Evolutionary conservation across 2,113 vertebrate genomes (phyloP), one percentile per base, ranked within the genome.

Genomic region (Semnopithecus entellus): DNA sequence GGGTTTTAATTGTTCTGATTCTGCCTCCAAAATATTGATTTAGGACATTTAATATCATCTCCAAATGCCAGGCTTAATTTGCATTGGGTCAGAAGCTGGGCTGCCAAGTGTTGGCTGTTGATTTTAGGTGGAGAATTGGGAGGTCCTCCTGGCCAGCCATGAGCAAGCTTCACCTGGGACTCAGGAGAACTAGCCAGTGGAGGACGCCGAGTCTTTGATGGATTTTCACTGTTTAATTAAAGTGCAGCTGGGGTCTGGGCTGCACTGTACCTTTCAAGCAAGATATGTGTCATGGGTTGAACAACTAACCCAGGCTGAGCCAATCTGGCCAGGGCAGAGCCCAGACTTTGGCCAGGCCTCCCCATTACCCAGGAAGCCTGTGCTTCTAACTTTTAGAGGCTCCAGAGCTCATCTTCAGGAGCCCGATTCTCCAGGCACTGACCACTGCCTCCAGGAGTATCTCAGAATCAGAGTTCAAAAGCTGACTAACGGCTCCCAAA

Each of bases 31-130:
- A 92, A 64, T 87, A 92, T 88, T 80, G 72, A 76, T 95, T 90
- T 61, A 88, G 91, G 52, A 72, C 78, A 61, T 89, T 82, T 97
- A 97, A 98, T 96, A 91, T 97, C 94, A 97, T 97, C 81, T 96
- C 96, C 96, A 97, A 98, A 97, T 94, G 89, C 83, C 96, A 97
- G 70, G 78, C 75, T 96, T 97, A 73, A 97, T 97, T 96, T 97
- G 90, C 91, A 97, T 96, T n/a, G 3, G 93, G 94, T 50, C 72
- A 22, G 75, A 95, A 95, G 92, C 83, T 38, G 40, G 97, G 92
- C 91, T 95, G 73, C 57, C 10, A 75, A 78, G 96, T 76, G 1
- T n/a, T 89, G 81, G 92, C 94, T 92, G 90, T 50, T 96, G 92
- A 93, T 98, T 95, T 98, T 98, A 93, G 76, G 78, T 50, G 52